Base-by-base conservation (phyloP, 2,888 invertebrate species). In the Campoletis raptor region DNA sequence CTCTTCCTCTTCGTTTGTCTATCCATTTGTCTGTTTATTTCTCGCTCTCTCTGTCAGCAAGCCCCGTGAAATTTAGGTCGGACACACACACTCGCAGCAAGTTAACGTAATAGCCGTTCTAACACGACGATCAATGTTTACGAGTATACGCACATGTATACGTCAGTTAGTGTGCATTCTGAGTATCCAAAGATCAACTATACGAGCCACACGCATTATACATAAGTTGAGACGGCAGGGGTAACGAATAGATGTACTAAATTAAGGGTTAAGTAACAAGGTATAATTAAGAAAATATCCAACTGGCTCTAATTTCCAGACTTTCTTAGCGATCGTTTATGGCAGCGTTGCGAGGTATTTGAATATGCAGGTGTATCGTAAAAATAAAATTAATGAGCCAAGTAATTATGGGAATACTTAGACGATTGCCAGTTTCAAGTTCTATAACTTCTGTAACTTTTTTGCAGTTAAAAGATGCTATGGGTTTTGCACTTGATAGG, bases 41-140 rank as follows among this genome's bases (percentile, higher is more conserved):
- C 57, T 57, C 24, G 1, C 67, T 57, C 57, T 45, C 57, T 40
- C 70, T 64, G 70, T 40, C 45, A 66, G 64, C 72, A 42, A 72
- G 64, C 70, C 66, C 80, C 45, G 81, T 84, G 84, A 87, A 85
- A 89, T 87, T 85, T 61, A 88, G 88, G 83, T 82, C 87, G 73
- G 87, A 69, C 87, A 84, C 89, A 52, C 85, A 84, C 85, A 81
- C 84, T 78, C 83, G 72, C 84, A 64, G 81, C 70, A 45, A 72
- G 57, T 81, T 80, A 77, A 86, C 81, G 86, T 85, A 80, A 87
- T 88, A 86, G 81, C 81, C 77, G 80, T 72, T 87, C 66, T 66
- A 82, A 83, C 77, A 64, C 83, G 69, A 83, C 85, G 83, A 86
- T 87, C 86, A 86, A 87, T 87, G 83, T 86, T 87, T 86, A 81